phyloP scores from a whole-genome alignment of 2,797 vertebrate species.

The Macropus fuliginosus region DNA sequence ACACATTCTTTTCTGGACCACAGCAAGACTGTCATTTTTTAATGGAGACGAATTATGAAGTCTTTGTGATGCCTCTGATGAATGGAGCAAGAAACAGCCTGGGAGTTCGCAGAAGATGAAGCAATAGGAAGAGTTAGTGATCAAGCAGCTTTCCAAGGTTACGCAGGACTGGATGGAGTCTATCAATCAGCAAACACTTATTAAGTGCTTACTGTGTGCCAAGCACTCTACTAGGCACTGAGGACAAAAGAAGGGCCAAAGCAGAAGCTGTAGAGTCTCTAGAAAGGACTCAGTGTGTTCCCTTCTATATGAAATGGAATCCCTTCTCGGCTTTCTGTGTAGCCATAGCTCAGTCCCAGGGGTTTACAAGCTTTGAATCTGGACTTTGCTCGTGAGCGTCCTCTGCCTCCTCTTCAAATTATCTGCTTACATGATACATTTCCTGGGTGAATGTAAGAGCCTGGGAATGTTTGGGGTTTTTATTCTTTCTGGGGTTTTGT shows the following conservation, averaged over 20 bases:
- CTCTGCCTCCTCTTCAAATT: background rate
- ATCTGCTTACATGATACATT: background rate
- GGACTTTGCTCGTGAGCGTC: background rate
- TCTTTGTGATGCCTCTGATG: background rate
- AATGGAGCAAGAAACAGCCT: background rate
- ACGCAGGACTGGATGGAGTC: background rate
- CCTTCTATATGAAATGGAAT: background rate
- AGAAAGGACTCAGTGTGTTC: background rate
- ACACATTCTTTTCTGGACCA: background rate
- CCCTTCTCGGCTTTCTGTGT: background rate
- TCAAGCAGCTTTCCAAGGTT: background rate
- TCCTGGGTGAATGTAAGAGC: background rate
- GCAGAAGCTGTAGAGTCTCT: background rate
- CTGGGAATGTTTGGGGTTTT: background rate
- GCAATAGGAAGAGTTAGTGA: background rate
- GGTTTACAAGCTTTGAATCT: background rate
- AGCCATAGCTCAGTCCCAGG: background rate
- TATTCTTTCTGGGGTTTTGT: background rate
- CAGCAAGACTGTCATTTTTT: background rate
- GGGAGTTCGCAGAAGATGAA: background rate
- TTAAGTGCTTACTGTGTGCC: background rate
- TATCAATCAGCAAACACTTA: background rate
- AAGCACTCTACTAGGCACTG: background rate
- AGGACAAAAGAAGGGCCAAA: background rate
- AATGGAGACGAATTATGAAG: background rate